A percentile compares a stretch with the other conserved stretches of the same genome.
phyloP scores from a whole-genome alignment of 1,140 invertebrate species.

The Aphidius gifuensis region DNA sequence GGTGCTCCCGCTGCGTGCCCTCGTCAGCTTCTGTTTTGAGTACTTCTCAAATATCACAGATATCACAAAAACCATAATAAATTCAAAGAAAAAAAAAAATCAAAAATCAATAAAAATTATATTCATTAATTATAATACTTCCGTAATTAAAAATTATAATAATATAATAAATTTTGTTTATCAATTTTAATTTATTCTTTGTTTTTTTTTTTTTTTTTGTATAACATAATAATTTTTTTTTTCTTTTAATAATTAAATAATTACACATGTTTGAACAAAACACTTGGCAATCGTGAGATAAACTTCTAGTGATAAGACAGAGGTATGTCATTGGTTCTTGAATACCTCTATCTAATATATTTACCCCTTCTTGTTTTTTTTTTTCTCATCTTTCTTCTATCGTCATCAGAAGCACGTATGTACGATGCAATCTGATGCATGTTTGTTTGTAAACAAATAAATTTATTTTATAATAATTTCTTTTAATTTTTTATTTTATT shows the following conservation, averaged over 20 bases:
- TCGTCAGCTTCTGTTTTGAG: constrained; percentile 38
- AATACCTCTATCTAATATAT: constrained; percentile 8
- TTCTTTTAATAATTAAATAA: no score
- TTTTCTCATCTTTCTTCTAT: neutral
- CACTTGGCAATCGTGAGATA: constrained; percentile 42
- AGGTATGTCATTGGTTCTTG: constrained; percentile 46
- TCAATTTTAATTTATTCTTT: no score
- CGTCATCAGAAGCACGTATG: no score
- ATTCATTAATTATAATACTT: neutral
- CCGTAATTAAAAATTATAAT: neutral
- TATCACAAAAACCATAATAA: no score
- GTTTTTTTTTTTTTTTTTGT: neutral
- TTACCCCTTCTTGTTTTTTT: neutral
- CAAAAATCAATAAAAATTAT: constrained; percentile 2
- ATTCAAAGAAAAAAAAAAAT: no score
- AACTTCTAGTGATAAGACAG: constrained; percentile 48
- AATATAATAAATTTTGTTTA: no score
- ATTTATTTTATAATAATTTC: no score
- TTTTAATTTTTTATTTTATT: no score
- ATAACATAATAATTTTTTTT: neutral
- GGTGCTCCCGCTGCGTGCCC: constrained; percentile 49
- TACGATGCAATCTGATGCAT: no score
- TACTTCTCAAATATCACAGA: constrained; percentile 32
- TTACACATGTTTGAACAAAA: constrained; percentile 29
- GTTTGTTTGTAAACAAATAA: no score